Evolutionary conservation across 2,113 vertebrate species (phyloP).

Genomic region (Scomber japonicus): DNA sequence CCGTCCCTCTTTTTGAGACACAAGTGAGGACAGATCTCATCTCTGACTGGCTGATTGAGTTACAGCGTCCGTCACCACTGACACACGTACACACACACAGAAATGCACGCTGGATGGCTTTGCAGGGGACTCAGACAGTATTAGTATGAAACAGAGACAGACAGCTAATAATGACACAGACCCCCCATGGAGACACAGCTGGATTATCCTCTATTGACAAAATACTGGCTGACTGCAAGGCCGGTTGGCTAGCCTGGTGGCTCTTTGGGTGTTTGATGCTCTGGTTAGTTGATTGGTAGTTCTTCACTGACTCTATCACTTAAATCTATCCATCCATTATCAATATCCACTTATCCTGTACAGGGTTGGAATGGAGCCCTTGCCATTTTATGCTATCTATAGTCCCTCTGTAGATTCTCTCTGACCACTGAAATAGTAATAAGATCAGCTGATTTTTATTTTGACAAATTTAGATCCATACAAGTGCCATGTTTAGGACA

Average conservation of each 20-base stretch:
- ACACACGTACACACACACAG: constrained; percentile 37
- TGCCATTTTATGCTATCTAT: too few species aligned
- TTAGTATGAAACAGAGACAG: constrained; percentile 61
- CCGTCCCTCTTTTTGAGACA: constrained; percentile 26
- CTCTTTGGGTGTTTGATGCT: background rate
- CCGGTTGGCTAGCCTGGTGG: constrained; percentile 1
- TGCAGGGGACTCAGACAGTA: constrained; percentile 46
- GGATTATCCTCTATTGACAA: constrained; percentile 49
- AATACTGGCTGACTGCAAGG: constrained; percentile 13
- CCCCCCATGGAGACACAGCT: constrained; percentile 38
- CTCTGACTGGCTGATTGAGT: constrained; percentile 67
- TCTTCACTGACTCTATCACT: background rate
- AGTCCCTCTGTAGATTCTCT: too few species aligned
- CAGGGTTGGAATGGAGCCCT: background rate
- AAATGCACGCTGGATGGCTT: constrained; percentile 34
- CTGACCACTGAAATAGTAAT: too few species aligned
- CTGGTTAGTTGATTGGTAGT: background rate
- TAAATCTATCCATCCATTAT: constrained; percentile 6
- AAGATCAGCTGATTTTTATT: too few species aligned
- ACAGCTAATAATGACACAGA: constrained; percentile 61
- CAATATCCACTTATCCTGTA: background rate
- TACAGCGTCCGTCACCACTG: constrained; percentile 54
- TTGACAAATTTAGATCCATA: too few species aligned
- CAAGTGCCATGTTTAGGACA: too few species aligned
- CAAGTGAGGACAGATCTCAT: constrained; percentile 61